Percentiles rank a stretch among this genome's conserved stretches.
Conservation (phyloP, 2,888 invertebrate genomes). For the Drosophila ezoana region DNA sequence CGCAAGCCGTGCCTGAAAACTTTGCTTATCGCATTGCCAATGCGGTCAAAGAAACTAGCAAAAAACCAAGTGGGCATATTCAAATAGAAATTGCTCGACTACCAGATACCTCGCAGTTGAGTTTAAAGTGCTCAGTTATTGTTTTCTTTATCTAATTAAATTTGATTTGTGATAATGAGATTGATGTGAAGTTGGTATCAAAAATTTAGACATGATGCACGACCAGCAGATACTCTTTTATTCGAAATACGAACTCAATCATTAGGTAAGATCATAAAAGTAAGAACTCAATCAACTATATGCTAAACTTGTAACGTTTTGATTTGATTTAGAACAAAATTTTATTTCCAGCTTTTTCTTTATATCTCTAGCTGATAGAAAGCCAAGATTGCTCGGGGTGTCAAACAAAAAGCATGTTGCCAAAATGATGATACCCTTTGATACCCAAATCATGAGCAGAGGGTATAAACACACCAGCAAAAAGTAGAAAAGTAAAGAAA, state of each 20-base stretch:
- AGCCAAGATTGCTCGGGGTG: no score
- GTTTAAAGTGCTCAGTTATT: not conserved
- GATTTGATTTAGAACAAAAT: no score
- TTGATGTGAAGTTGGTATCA: no score
- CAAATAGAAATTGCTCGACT: not conserved
- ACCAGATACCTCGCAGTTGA: not conserved
- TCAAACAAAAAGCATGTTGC: no score
- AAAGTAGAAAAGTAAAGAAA: conserved; percentile 13
- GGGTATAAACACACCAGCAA: conserved; percentile 13
- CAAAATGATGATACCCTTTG: not conserved
- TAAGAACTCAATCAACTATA: no score
- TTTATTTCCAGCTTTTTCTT: no score
- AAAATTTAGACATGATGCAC: no score
- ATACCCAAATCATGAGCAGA: not conserved
- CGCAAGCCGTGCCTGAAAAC: conserved; percentile 63
- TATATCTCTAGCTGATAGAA: no score
- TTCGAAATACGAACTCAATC: no score
- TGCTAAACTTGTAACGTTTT: no score
- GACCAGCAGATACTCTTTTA: no score
- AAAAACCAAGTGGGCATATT: not conserved
- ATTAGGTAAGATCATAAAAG: no score
- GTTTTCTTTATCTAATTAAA: not conserved
- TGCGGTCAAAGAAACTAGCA: conserved; percentile 28
- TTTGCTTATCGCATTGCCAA: conserved; percentile 67
- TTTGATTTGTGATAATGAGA: not conserved